Evolutionary conservation across 1,140 invertebrate genomes (phyloP), one percentile per base, ranked within the genome.

Genomic region (Drosophila mojavensis): DNA sequence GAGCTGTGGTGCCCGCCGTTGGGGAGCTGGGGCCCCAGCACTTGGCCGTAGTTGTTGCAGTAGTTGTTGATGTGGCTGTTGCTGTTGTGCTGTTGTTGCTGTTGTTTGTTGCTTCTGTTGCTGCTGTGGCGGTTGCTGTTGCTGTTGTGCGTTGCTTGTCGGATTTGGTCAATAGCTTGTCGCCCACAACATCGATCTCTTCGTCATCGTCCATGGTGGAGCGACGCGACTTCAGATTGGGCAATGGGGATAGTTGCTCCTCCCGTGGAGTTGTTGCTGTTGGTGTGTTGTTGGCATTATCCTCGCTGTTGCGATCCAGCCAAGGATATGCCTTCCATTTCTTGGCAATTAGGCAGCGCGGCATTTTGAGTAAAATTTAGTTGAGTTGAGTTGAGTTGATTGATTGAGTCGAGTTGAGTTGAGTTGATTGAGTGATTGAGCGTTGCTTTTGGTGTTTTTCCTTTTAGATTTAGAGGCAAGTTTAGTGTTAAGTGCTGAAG

Each of bases 241-340:
- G 56, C 33, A 55, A 51, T 13, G 77, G 56, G 33, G 61, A 58
- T 13, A 76, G 62, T 20, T 88, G 70, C 56, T 84, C 85, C 41
- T 78, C 75, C 45, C 74, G 45, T 15, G 62, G 75, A 68, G 63
- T 50, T 53, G 72, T 30, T 75, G 68, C 26, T 92, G 91, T 55
- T 75, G 89, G 10, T 73, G 48, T 41, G 58, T 41, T 11, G 61
- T 65, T 15, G 39, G 15, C 70, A 36, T 59, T 83, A 60, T 94
- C 94, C 74, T 95, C 95, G 70, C 3, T 39, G 11, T 93, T 93
- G 79, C 95, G 94, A 91, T 95, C 95, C 86, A 95, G 94, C 95
- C 96, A 96, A 78, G 96, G 95, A 93, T 96, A 96, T 81, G 95
- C 95, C 94, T 97, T 97, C 96, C 96, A 97, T 94, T 97, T 97